These are phyloP conservation scores for Callaeas wilsoni DNA, from an alignment of 2,113 vertebrate species.

Conservation along the genomic window DNA sequence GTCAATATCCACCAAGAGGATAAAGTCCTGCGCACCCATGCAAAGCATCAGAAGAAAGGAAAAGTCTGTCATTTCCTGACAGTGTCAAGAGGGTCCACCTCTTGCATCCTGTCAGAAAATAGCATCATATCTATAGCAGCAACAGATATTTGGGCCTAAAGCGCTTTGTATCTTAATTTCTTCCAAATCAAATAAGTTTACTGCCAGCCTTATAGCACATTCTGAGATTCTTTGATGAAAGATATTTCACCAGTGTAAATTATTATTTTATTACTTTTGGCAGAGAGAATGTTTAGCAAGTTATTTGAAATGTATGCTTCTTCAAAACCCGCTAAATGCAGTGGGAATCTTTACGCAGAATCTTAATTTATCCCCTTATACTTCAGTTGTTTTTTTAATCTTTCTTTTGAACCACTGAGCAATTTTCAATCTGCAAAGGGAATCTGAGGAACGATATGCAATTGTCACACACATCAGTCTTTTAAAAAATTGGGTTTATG, in stretches of 20 bases:
- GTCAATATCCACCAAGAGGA: neutral
- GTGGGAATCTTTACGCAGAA: slow-evolving; percentile 43
- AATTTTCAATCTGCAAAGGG: slow-evolving; percentile 21
- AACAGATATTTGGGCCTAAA: neutral
- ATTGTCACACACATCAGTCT: slow-evolving; percentile 26
- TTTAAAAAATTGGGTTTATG: neutral
- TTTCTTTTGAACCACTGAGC: slow-evolving; percentile 41
- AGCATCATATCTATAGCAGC: neutral
- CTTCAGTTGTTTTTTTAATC: slow-evolving; percentile 38
- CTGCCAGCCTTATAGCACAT: neutral
- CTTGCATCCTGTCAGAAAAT: neutral
- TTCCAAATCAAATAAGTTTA: neutral
- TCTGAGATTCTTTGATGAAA: slow-evolving; percentile 17
- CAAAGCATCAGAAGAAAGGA: neutral
- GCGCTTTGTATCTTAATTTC: neutral
- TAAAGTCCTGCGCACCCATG: neutral
- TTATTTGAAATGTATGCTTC: slow-evolving; percentile 48
- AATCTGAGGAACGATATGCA: slow-evolving; percentile 35
- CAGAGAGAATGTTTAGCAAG: slow-evolving; percentile 35
- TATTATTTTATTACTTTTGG: slow-evolving; percentile 53
- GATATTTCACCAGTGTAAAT: neutral
- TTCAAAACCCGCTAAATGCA: slow-evolving; percentile 1
- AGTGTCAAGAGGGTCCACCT: neutral
- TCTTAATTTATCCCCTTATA: slow-evolving; percentile 58
- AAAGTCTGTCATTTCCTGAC: neutral